Evolutionary conservation across 2,113 vertebrate genomes (phyloP).

Genomic region (Lichenostomus cassidix): DNA sequence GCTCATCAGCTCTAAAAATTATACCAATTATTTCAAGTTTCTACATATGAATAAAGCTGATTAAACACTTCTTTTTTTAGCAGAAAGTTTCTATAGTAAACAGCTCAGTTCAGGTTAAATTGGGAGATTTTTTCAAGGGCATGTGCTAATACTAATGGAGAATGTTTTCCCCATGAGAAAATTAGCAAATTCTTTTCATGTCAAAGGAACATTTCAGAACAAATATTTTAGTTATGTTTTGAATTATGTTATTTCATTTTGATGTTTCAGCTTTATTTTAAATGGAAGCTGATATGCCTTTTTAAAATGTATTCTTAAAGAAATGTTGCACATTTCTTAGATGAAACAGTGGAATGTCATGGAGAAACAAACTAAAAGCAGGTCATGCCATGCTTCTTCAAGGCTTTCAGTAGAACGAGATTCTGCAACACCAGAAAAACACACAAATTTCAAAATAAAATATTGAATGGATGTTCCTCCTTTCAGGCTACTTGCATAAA

Average conservation of each 20-base stretch:
- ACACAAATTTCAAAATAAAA: neutral
- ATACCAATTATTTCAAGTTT: constrained; percentile 51
- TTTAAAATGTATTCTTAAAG: neutral
- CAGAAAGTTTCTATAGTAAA: constrained; percentile 6
- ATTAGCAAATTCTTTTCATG: constrained; percentile 60
- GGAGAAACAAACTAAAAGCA: constrained; percentile 5
- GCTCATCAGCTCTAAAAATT: constrained; percentile 23
- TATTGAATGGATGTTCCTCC: neutral
- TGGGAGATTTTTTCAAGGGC: neutral
- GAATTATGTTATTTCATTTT: constrained; percentile 59
- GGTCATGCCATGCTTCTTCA: neutral
- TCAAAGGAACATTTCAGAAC: constrained; percentile 60
- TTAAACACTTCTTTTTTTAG: constrained; percentile 37
- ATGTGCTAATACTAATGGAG: constrained; percentile 23
- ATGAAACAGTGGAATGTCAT: neutral
- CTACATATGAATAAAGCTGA: constrained; percentile 44
- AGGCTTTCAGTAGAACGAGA: neutral
- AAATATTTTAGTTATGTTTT: constrained; percentile 66
- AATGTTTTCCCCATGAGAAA: constrained; percentile 31
- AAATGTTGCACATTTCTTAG: neutral
- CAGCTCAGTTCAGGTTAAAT: neutral
- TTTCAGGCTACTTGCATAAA: neutral
- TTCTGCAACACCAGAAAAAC: neutral
- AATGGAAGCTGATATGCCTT: neutral
- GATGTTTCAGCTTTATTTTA: neutral